phyloP scores from a whole-genome alignment of 2,888 invertebrate species.

The Odontocolon sp. region DNA sequence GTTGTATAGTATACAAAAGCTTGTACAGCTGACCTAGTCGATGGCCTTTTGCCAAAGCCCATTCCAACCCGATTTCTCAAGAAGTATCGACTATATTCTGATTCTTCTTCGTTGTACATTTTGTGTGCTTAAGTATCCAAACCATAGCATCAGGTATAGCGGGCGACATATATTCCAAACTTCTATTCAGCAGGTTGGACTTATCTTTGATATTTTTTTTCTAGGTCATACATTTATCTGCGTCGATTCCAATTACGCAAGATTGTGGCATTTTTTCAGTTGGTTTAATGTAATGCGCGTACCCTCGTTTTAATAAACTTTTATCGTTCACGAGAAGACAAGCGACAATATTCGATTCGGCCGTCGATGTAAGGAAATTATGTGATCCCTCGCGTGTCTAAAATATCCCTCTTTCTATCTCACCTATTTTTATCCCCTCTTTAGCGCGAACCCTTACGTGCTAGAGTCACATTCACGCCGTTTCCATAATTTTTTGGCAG shows the following conservation, averaged over 20 bases:
- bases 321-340: neutral
- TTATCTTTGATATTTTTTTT: neutral
- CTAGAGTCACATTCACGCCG: constrained; percentile 15
- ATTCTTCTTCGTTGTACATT: neutral
- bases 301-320: neutral
- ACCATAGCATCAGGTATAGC: constrained; percentile 21
- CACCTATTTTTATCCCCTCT: neutral
- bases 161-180: neutral
- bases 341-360: constrained; percentile 15
- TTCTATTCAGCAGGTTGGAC: neutral
- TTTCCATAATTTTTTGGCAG: constrained; percentile 6
- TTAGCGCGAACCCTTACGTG: constrained; percentile 17
- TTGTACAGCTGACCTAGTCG: constrained; percentile 41
- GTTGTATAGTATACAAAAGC: constrained; percentile 34
- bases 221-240: neutral
- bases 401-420: neutral
- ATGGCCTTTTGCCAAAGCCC: constrained; percentile 59
- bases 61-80: constrained; percentile 20
- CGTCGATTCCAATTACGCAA: constrained; percentile 53
- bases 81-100: constrained; percentile 20
- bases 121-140: neutral
- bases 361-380: neutral
- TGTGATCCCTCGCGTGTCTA: constrained; percentile 9
- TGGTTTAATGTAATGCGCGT: neutral
- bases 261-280: constrained; percentile 8